Percentiles rank a stretch among this genome's conserved stretches.
Conservation (phyloP, 2,113 vertebrate species). For the Larimichthys polyactis region DNA sequence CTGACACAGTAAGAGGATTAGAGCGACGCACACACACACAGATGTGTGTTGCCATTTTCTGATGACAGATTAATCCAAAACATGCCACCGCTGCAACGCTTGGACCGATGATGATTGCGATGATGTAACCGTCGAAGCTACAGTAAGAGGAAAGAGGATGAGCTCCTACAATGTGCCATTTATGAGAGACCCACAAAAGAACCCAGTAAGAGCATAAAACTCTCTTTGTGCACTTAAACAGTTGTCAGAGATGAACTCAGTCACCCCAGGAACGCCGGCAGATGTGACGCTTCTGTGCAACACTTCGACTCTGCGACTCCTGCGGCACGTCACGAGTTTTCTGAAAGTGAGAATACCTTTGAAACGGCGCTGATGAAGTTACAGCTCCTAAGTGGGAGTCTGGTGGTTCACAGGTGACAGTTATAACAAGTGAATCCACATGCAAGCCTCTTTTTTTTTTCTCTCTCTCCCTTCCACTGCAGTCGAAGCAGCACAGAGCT, state of each 20-base stretch:
- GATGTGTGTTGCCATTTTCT: conserved; percentile 73
- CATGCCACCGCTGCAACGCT: conserved; percentile 66
- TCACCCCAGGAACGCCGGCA: conserved; percentile 70
- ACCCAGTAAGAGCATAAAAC: conserved; percentile 66
- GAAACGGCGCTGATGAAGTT: conserved; percentile 32
- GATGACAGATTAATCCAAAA: conserved; percentile 81
- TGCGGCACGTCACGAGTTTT: conserved; percentile 23
- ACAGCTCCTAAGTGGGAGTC: not conserved
- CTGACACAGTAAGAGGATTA: conserved; percentile 78
- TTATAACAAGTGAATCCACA: conserved; percentile 8
- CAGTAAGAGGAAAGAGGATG: conserved; percentile 56
- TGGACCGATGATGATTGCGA: conserved; percentile 47
- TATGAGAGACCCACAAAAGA: conserved; percentile 61
- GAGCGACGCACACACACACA: conserved; percentile 38
- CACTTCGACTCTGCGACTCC: conserved; percentile 31
- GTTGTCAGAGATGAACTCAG: conserved; percentile 71
- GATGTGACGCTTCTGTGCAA: conserved; percentile 50
- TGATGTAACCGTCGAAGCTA: conserved; percentile 72
- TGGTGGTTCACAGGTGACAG: conserved; percentile 15
- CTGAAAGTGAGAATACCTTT: conserved; percentile 30
- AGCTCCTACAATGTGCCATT: conserved; percentile 68
- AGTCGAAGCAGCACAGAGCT: conserved; percentile 17
- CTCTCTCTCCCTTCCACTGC: not conserved
- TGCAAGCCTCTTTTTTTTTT: not conserved
- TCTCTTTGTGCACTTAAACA: conserved; percentile 75